Conservation (phyloP, 53 echinoderm and acorn worm genomes). For the Holothuria scabra region DNA sequence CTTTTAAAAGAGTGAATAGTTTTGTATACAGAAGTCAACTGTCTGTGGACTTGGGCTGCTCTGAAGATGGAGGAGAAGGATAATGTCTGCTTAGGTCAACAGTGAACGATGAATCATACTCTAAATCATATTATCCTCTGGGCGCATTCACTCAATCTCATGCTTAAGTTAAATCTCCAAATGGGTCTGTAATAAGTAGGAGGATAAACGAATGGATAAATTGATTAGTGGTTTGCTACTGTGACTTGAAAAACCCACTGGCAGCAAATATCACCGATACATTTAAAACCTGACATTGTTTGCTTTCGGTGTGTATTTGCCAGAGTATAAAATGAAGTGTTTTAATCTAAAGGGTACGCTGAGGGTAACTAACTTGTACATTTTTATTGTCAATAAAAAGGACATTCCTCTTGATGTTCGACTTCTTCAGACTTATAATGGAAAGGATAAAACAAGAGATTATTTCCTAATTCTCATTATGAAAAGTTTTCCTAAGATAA, state of each 20-base stretch:
- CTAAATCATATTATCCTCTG: constrained; percentile 43
- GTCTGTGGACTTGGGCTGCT: too few species aligned
- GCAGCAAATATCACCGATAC: constrained; percentile 29
- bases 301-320: background rate
- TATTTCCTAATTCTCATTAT: too few species aligned
- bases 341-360: constrained; percentile 10
- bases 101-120: constrained; percentile 36
- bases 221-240: constrained; percentile 28
- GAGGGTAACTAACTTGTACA: background rate
- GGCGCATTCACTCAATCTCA: constrained; percentile 26
- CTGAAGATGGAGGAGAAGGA: background rate
- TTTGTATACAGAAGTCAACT: too few species aligned
- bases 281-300: constrained; percentile 12
- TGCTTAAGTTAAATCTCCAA: constrained; percentile 28
- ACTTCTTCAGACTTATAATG: too few species aligned
- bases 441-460: too few species aligned
- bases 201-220: constrained; percentile 33
- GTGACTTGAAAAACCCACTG: background rate
- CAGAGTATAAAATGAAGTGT: constrained; percentile 13
- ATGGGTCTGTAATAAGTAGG: constrained; percentile 44
- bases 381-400: background rate
- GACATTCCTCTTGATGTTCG: too few species aligned
- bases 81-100: constrained; percentile 43
- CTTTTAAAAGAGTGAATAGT: too few species aligned
- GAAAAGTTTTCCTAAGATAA: too few species aligned